A percentile compares a stretch with the other conserved stretches of the same genome.
Conservation (phyloP, 2,888 invertebrate genomes). For the Aspidiotus destructor region DNA sequence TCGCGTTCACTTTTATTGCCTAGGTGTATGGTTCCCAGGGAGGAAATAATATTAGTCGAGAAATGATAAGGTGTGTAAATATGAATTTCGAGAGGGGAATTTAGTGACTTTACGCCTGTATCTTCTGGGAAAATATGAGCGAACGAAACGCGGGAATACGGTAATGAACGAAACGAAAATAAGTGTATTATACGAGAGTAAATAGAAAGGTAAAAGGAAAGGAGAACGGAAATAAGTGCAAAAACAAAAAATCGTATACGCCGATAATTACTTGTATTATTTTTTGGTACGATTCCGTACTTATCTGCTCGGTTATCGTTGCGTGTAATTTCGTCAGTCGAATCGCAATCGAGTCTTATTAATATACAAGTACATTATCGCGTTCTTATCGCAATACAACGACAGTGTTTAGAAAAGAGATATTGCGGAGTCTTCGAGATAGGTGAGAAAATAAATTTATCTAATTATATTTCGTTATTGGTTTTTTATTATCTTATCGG, state of each 20-base stretch:
- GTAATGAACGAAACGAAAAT: neutral
- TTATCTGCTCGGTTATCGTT: neutral
- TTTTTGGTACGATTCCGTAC: neutral
- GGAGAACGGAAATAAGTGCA: neutral
- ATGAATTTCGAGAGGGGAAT: neutral
- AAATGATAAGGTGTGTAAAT: neutral
- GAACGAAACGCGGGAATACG: neutral
- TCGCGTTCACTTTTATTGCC: no score
- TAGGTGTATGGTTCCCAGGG: no score
- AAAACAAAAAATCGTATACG: neutral
- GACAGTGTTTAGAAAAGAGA: neutral
- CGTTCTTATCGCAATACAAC: neutral
- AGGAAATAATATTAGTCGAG: no score
- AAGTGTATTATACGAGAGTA: neutral
- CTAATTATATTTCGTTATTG: conserved; percentile 22
- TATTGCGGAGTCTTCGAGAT: neutral
- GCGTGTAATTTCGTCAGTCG: neutral
- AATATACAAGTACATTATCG: neutral
- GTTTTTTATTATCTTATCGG: conserved; percentile 29
- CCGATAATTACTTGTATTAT: neutral
- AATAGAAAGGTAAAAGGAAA: neutral
- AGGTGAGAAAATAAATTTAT: neutral
- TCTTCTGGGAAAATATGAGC: neutral
- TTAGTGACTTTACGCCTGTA: neutral
- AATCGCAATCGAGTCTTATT: neutral